These are phyloP conservation scores for Eutrigla gurnardus DNA, from an alignment of 2,797 vertebrate species.

Conservation along the genomic window DNA sequence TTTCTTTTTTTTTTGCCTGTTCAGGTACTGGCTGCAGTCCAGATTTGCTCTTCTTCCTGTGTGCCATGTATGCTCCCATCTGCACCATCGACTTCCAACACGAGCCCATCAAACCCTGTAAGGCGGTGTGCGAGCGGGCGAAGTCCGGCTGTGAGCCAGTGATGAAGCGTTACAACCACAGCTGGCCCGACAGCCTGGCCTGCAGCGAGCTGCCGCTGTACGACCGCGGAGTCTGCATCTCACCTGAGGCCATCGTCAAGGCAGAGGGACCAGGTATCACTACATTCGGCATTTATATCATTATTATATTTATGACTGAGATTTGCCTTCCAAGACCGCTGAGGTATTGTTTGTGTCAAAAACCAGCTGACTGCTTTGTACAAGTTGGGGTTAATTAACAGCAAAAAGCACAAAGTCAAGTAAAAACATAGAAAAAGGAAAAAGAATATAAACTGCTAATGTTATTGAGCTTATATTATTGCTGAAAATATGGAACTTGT, in stretches of 20 bases:
- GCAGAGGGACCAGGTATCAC: slow-evolving; percentile 90
- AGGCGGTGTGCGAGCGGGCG: slow-evolving; percentile 95
- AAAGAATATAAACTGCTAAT: too few species aligned
- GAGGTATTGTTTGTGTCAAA: not conserved
- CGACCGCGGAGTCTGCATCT: slow-evolving; percentile 97
- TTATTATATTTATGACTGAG: not conserved
- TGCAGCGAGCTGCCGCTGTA: slow-evolving; percentile 96
- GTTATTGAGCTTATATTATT: not conserved
- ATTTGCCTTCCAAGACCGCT: not conserved
- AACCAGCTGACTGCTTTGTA: not conserved
- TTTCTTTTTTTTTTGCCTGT: not conserved
- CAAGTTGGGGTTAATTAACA: not conserved
- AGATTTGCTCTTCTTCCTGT: slow-evolving; percentile 96
- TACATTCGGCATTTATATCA: not conserved
- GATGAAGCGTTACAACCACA: slow-evolving; percentile 93
- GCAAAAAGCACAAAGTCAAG: not conserved
- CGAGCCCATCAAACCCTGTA: slow-evolving; percentile 98
- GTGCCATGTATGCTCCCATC: slow-evolving; percentile 99
- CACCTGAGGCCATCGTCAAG: slow-evolving; percentile 96
- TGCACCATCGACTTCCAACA: slow-evolving; percentile 99
- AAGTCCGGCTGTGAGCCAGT: slow-evolving; percentile 95
- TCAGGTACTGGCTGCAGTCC: slow-evolving; percentile 91
- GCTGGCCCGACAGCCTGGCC: slow-evolving; percentile 95
- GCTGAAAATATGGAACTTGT: not conserved
- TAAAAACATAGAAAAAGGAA: not conserved